Percentiles rank a stretch among this genome's conserved stretches.
Evolutionary conservation across 1,140 invertebrate genomes (phyloP).

Genomic region (Probaryconus sp.): DNA sequence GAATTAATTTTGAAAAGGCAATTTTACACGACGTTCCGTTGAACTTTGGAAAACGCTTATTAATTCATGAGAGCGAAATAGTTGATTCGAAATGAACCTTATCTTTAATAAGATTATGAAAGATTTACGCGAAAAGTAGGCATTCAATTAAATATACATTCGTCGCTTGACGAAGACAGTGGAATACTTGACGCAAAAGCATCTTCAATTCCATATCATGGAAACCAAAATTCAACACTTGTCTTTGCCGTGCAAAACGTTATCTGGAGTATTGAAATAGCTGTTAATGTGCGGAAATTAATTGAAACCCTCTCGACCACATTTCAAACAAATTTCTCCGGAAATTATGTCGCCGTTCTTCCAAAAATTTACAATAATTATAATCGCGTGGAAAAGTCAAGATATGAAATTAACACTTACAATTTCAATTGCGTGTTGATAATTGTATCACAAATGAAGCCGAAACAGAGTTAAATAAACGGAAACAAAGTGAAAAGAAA

Average conservation of each 20-base stretch:
- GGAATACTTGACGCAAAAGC: conserved; percentile 22
- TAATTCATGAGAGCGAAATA: no score
- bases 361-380: no score
- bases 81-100: conserved; percentile 27
- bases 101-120: conserved; percentile 35
- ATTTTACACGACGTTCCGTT: not conserved
- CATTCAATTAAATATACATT: conserved; percentile 40
- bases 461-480: no score
- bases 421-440: no score
- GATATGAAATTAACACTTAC: no score
- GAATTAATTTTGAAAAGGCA: not conserved
- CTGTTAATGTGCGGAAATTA: conserved; percentile 23
- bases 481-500: no score
- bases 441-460: no score
- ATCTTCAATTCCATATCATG: conserved; percentile 26
- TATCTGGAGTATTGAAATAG: conserved; percentile 21
- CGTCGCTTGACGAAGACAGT: conserved; percentile 31
- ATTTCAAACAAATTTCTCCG: no score
- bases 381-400: no score
- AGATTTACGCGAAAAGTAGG: conserved; percentile 26
- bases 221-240: conserved; percentile 39
- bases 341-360: no score
- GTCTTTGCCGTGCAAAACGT: conserved; percentile 10
- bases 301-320: no score
- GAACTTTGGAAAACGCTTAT: not conserved